These are phyloP conservation scores for Acanthis flammea DNA, from an alignment of 2,797 vertebrate genomes.

Conservation along the genomic window DNA sequence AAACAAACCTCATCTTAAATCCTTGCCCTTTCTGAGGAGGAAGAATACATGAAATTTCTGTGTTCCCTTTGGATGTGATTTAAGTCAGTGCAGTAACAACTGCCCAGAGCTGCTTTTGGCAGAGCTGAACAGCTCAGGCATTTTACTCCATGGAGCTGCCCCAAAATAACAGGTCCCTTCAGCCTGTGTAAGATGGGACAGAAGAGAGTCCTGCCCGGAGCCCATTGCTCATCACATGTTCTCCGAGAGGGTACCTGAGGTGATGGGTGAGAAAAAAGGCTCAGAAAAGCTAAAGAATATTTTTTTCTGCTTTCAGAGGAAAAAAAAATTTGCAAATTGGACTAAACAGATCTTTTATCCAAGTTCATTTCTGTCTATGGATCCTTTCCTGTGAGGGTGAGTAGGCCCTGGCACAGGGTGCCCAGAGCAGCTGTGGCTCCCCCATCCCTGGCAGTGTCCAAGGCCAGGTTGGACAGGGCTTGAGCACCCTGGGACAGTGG, in stretches of 20 bases:
- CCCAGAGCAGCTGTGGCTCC: background rate
- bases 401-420: rapidly evolving
- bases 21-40: background rate
- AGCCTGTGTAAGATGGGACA: background rate
- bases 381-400: rapidly evolving
- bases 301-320: background rate
- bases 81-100: background rate
- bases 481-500: background rate
- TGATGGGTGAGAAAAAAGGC: background rate
- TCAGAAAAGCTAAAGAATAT: background rate
- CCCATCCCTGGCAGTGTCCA: background rate
- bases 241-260: background rate
- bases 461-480: background rate
- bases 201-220: background rate
- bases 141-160: background rate
- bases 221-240: background rate
- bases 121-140: background rate
- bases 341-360: background rate
- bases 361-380: background rate
- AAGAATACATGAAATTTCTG: background rate
- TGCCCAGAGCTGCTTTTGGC: background rate
- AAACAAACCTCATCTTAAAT: background rate
- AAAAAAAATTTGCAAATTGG: background rate
- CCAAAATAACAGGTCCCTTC: background rate
- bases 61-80: background rate